These are phyloP conservation scores for Lepidocolaptes lacrymiger DNA, from an alignment of 2,797 vertebrate species.

Conservation along the genomic window DNA sequence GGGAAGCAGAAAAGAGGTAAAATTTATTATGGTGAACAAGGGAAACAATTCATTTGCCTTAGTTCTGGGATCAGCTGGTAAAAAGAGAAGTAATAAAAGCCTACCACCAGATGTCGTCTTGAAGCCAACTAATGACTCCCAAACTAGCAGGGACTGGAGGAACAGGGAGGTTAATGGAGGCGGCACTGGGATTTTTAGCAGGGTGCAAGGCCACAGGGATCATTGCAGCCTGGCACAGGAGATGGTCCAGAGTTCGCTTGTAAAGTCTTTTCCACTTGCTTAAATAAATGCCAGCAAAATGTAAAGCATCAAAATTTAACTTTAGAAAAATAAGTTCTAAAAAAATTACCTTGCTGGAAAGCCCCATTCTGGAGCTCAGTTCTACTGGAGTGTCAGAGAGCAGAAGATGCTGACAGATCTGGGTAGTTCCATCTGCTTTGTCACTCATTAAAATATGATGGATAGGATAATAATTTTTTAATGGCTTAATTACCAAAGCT, in stretches of 20 bases:
- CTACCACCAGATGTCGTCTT: conserved; percentile 47
- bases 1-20: background rate
- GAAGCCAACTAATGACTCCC: background rate
- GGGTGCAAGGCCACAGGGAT: background rate
- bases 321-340: background rate
- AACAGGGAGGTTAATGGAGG: fast-evolving
- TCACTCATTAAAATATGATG: background rate
- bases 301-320: background rate
- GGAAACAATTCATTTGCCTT: background rate
- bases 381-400: background rate
- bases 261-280: background rate
- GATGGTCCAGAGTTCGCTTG: background rate
- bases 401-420: background rate
- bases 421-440: background rate
- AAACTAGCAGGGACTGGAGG: fast-evolving
- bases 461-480: background rate
- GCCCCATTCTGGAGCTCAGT: background rate
- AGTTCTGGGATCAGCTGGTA: background rate
- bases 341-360: background rate
- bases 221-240: background rate
- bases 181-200: fast-evolving
- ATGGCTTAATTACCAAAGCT: background rate
- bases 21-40: background rate
- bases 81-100: background rate
- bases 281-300: background rate